Conservation (phyloP, 2,797 vertebrate species). For the Enteromius argenteus region DNA sequence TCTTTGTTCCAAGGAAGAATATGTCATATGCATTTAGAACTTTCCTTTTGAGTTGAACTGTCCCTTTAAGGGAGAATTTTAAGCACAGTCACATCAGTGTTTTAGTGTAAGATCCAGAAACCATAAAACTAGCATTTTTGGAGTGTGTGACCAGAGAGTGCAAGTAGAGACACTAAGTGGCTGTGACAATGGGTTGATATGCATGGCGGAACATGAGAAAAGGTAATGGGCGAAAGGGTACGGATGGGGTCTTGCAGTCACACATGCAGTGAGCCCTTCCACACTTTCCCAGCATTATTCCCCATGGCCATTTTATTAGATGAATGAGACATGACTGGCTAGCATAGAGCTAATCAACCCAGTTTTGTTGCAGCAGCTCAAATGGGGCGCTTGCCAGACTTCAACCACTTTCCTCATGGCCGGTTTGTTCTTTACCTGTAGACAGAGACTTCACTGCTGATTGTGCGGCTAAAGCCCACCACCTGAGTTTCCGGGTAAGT, state of each 20-base stretch:
- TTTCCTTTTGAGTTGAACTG: background rate
- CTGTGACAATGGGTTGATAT: constrained; percentile 45
- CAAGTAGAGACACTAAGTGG: constrained; percentile 45
- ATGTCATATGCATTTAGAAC: background rate
- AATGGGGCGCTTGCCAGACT: constrained; percentile 17
- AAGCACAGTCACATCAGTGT: background rate
- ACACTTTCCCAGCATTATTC: constrained; percentile 35
- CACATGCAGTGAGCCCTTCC: constrained; percentile 39
- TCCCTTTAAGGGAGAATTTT: background rate
- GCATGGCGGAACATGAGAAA: constrained; percentile 39
- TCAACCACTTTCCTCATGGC: background rate
- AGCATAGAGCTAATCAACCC: constrained; percentile 54
- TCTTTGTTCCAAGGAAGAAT: background rate
- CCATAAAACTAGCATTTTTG: constrained; percentile 3
- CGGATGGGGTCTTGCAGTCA: constrained; percentile 30
- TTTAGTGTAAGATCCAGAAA: background rate
- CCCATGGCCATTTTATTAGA: constrained; percentile 43
- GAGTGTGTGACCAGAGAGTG: background rate
- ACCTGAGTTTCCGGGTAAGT: constrained; percentile 34
- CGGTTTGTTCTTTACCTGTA: constrained; percentile 29
- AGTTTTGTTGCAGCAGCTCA: constrained; percentile 44
- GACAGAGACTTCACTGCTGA: background rate
- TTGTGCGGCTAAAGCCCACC: constrained; percentile 18
- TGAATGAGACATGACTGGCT: constrained; percentile 54
- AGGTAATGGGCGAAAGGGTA: constrained; percentile 42